Evolutionary conservation across 2,797 vertebrate species (phyloP), one percentile per base, ranked within the genome.

Genomic region (Momotus momota): DNA sequence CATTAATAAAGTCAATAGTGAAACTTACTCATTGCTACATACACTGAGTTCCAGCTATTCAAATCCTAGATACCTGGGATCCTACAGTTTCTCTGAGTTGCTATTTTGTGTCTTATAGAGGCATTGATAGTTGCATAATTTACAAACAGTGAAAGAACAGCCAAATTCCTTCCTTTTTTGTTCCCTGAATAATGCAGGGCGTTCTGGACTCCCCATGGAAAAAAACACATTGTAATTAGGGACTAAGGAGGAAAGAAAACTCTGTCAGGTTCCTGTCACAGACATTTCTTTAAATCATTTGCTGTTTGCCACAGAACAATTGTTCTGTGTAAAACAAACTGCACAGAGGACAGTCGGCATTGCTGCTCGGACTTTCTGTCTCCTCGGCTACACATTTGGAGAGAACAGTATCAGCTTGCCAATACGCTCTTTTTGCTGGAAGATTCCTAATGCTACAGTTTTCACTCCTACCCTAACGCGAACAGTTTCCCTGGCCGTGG

Each of bases 181-280:
- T 80, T 80, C 67, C 33, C 64, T 91, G 78, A 95, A 90, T 86
- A 94, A 94, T 67, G 31, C 78, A 87, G 54, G 55, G 73, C 33
- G 38, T 81, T 52, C 70, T 73, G 52, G 43, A 54, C 80, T 71
- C 79, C 88, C 71, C 62, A 22, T 13, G 66, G 62, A 75, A 94
- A 94, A 94, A 90, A 22, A 0, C 54, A 66, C 60, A 67, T 45
- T 73, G 7, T 84, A 94, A 93, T 90, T 86, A 91, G 80, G 60
- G 41, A 62, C 33, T 4, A 52, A 64, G 55, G 73, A 93, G 17
- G 43, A 55, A 90, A 93, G 70, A 93, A 92, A 93, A 90, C 38
- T 66, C 91, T 67, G 88, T 90, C 86, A 94, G 78, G 64, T 52
- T 93, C 66, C 93, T 94, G 91, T 90, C 91, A 93, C 51, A 80